Conservation (phyloP, 2,113 vertebrate species). For the Galemys pyrenaicus region DNA sequence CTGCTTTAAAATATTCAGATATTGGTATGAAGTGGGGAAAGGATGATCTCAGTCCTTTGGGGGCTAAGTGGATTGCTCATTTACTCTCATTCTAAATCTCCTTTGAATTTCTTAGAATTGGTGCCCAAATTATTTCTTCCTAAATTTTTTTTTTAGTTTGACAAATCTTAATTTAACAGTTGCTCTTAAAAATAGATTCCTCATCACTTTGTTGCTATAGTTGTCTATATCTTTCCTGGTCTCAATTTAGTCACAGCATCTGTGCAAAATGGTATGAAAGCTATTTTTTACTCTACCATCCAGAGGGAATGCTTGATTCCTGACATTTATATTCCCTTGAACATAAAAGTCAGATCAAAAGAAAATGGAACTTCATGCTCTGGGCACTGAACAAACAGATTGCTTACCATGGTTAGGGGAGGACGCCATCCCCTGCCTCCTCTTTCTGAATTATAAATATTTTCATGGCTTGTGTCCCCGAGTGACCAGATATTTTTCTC, state of each 20-base stretch:
- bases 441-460: constrained; percentile 69
- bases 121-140: constrained; percentile 57
- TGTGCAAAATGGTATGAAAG: constrained; percentile 69
- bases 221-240: constrained; percentile 70
- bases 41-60: background rate
- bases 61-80: constrained; percentile 30
- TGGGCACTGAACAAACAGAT: constrained; percentile 70
- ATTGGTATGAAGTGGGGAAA: constrained; percentile 53
- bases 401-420: constrained; percentile 48
- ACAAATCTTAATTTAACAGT: constrained; percentile 70
- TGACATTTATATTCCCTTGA: constrained; percentile 70
- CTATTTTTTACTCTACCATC: constrained; percentile 73
- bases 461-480: constrained; percentile 57
- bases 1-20: constrained; percentile 31
- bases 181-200: constrained; percentile 75
- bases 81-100: constrained; percentile 39
- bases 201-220: constrained; percentile 66
- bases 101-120: constrained; percentile 67
- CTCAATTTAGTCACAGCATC: constrained; percentile 74
- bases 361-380: constrained; percentile 64
- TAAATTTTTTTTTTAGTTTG: constrained; percentile 40
- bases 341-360: constrained; percentile 69
- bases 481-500: constrained; percentile 61
- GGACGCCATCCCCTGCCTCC: constrained; percentile 22
- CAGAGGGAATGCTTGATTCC: constrained; percentile 66